These are phyloP conservation scores for Ochropacha duplaris DNA, from an alignment of 2,888 invertebrate species.

Conservation along the genomic window DNA sequence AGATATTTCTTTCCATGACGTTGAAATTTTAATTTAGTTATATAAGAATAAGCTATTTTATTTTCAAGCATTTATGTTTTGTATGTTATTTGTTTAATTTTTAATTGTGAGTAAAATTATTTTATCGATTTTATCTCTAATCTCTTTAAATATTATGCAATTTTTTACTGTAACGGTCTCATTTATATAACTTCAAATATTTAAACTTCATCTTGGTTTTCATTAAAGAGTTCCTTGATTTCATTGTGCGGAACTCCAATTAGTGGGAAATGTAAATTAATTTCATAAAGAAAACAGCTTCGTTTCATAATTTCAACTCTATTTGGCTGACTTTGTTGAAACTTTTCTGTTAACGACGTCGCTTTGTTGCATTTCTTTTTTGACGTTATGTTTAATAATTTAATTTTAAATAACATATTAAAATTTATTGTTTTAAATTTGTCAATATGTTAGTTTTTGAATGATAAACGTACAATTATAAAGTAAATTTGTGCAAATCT, in stretches of 20 bases:
- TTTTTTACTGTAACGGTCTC: background rate
- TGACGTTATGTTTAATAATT: background rate
- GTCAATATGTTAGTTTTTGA: too few species aligned
- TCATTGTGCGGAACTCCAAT: constrained; percentile 30
- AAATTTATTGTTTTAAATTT: too few species aligned
- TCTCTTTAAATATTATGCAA: background rate
- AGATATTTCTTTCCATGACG: background rate
- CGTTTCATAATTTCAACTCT: background rate
- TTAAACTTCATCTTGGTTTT: background rate
- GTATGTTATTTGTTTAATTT: too few species aligned
- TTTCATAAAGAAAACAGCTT: constrained; percentile 20
- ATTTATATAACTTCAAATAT: background rate
- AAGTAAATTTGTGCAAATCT: too few species aligned
- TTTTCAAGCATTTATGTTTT: too few species aligned
- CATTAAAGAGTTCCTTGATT: constrained; percentile 13
- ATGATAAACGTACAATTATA: too few species aligned
- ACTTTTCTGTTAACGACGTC: constrained; percentile 35
- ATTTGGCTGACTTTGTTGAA: constrained; percentile 20
- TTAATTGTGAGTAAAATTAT: too few species aligned
- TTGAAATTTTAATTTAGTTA: too few species aligned
- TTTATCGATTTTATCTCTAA: background rate
- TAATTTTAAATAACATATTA: background rate
- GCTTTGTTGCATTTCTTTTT: constrained; percentile 16
- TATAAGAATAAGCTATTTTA: too few species aligned
- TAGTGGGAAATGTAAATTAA: constrained; percentile 33